phyloP scores from a whole-genome alignment of 2,888 invertebrate genomes.

The Andrena fulva region DNA sequence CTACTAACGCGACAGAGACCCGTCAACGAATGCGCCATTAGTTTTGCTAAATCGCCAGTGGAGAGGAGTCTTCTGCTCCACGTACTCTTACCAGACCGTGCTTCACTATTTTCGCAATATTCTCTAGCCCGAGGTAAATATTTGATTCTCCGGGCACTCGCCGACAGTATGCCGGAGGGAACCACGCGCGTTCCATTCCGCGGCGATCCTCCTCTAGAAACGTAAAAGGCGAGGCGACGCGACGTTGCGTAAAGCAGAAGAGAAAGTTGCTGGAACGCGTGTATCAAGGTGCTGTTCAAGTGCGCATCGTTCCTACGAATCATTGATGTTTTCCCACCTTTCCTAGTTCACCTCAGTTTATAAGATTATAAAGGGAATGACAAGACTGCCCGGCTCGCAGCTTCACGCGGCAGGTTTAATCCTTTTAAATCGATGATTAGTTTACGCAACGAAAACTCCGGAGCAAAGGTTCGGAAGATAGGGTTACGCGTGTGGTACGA shows the following conservation, averaged over 20 bases:
- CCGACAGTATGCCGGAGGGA: background rate
- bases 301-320: conserved; percentile 18
- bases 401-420: too few relatives aligned
- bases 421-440: too few relatives aligned
- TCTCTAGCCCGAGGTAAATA: background rate
- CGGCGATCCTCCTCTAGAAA: background rate
- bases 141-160: background rate
- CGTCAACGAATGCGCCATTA: background rate
- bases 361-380: too few relatives aligned
- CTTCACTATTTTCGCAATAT: too few relatives aligned
- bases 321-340: background rate
- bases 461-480: too few relatives aligned
- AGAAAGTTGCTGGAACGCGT: conserved; percentile 43
- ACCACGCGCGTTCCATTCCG: background rate
- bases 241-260: conserved; percentile 51
- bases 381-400: too few relatives aligned
- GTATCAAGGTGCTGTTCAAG: conserved; percentile 6
- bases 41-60: background rate
- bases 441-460: background rate
- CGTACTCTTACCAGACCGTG: background rate
- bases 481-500: too few relatives aligned
- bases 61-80: background rate
- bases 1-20: background rate
- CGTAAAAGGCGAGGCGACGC: conserved; percentile 10
- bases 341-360: too few relatives aligned